A percentile compares a stretch with the other conserved stretches of the same genome.
These are phyloP conservation scores for Machaerirhynchus nigripectus DNA, from an alignment of 2,113 vertebrate genomes.

Conservation along the genomic window DNA sequence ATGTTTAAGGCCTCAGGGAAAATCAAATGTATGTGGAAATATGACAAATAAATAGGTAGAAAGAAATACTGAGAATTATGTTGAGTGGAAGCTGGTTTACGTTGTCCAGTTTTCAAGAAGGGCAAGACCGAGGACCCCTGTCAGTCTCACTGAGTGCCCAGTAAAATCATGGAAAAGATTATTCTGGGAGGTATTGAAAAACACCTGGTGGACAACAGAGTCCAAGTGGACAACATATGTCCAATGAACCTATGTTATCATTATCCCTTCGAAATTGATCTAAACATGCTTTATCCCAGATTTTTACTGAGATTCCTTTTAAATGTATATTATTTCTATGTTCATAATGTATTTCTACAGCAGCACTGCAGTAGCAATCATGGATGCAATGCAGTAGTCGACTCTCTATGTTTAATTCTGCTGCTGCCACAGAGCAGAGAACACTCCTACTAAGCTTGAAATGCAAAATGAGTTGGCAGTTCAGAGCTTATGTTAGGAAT, in stretches of 20 bases:
- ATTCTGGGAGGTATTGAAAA: not conserved
- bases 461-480: not conserved
- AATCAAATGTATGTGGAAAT: slow-evolving; percentile 2
- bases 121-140: not conserved
- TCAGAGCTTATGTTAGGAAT: not conserved
- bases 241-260: not conserved
- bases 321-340: not conserved
- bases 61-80: not conserved
- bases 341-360: not conserved
- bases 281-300: not conserved
- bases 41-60: not conserved
- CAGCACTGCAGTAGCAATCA: not conserved
- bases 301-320: not conserved
- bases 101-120: not conserved
- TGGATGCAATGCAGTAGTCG: not conserved
- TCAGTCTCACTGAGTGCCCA: not conserved
- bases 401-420: not conserved
- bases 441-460: not conserved
- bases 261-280: not conserved
- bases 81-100: not conserved
- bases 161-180: not conserved
- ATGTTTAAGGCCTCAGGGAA: slow-evolving; percentile 35
- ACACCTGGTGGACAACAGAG: not conserved
- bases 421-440: not conserved
- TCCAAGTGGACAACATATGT: too few species aligned